Evolutionary conservation across 2,888 invertebrate species (phyloP), one percentile per base, ranked within the genome.

Genomic region (Xestia rhomboidea): DNA sequence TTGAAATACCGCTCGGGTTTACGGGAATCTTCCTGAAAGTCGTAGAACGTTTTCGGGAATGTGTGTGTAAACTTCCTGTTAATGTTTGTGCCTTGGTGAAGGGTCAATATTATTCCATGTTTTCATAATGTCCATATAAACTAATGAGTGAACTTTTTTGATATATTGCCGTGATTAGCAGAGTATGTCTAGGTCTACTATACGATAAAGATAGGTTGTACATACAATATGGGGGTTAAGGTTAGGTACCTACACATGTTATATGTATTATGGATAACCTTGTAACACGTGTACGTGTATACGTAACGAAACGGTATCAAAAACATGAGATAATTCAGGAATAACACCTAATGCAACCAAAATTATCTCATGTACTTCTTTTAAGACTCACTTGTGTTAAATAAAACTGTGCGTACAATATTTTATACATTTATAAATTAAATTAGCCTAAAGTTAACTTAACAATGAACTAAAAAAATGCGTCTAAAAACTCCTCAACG

Each of bases 121-220:
- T 71, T 15, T 54, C 34, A 34, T 60, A 51, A 62, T 51, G 30
- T 24, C 21, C 44, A 69, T 57, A 64, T 34, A 67, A 81, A 68
- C 21, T 1, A 69, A 68, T 62, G 34, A 68, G 62, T 46, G 34
- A 51, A 21, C 3, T n/a, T 49, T 70, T 76, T 81, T 81, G 41
- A 77, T 46, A 54, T 34, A 76, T 71, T 70, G 41, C 60, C 13
- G 24, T 68, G 80, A 74, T 66, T 68, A 49, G 62, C 13, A 24
- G 44, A n/a, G 30, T 60, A 30, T 46, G 34, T 34, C 5, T 1
- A 38, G 6, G 24, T 63, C 1, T 57, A 38, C 27, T 24, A 24
- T 41, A 44, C 30, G 34, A 27, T 27, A 73, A 51, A 30, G 21
- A 41, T 34, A 30, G 21, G 41, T 44, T 44, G 46, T n/a, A 10